Base-by-base conservation (phyloP, 2,888 invertebrate species). In the Cryptops parisi region DNA sequence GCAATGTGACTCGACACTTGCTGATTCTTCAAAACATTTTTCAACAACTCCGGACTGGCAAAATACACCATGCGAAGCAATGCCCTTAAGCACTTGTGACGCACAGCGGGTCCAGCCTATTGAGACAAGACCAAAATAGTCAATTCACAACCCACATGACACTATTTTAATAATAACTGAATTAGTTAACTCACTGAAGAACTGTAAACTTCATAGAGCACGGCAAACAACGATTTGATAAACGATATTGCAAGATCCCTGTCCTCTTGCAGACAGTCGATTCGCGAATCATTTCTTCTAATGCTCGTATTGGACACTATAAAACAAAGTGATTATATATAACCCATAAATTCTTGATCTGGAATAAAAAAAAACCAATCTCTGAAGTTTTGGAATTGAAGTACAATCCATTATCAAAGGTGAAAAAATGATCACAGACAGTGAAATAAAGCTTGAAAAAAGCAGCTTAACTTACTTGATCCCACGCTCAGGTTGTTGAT, bases 121-220 rank as follows among this genome's bases (percentile, higher is more conserved):
- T 5, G 22, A 17, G 3, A n/a, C 23, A 38, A 27, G 15, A 48
- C 4, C 23, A 48, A 48, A 33, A 48, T 38, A 15, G 38, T 9
- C n/a, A 48, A 33, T 15, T 38, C 1, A 6, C 2, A 15, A 38
- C 19, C 23, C 27, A 6, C 2, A 9, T 2, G 22, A 48, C 19
- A 33, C 38, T 19, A 12, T 33, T 9, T 15, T 12, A 46, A 25
- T 26, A 6, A n/a, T 2, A n/a, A n/a, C n/a, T n/a, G n/a, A n/a
- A n/a, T 33, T 9, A 33, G 15, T 6, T 33, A 23, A 67, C 70
- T 65, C 60, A 72, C 72, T 57, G 94, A 94, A 62, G 90, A 91
- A 70, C 90, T 93, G 73, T 98, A 98, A 53, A 98, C 94, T 74
- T 98, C 96, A 71, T 96, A 96, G 45, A 98, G 75, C 24, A 97